Percentiles rank a stretch among this genome's conserved stretches.
phyloP scores from a whole-genome alignment of 2,888 invertebrate genomes.

The Macaria notata region DNA sequence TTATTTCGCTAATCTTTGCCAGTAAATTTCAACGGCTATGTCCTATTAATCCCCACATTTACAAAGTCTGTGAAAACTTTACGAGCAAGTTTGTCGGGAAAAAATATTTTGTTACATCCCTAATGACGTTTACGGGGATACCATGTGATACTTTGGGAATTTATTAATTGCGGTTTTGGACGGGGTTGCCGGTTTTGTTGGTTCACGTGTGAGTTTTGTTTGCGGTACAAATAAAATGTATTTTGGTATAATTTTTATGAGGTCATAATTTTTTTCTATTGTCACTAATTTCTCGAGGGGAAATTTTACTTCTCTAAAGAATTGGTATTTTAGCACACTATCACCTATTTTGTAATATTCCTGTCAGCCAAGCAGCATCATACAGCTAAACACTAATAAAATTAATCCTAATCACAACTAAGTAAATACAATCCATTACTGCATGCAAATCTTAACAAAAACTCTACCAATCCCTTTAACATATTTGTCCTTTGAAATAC shows the following conservation, averaged over 20 bases:
- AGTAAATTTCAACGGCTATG: conserved; percentile 46
- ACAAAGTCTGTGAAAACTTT: conserved; percentile 50
- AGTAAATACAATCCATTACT: too few species aligned
- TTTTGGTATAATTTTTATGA: neutral
- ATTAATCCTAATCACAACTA: too few species aligned
- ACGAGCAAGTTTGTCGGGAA: conserved; percentile 43
- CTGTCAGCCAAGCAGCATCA: too few species aligned
- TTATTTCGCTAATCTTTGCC: conserved; percentile 38
- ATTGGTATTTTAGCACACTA: too few species aligned
- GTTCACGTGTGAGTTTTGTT: conserved; percentile 16
- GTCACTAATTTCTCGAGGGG: too few species aligned
- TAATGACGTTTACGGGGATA: conserved; percentile 29
- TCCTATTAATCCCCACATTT: conserved; percentile 49
- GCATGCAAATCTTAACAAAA: too few species aligned
- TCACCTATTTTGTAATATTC: too few species aligned
- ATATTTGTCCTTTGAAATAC: too few species aligned
- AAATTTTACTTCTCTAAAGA: too few species aligned
- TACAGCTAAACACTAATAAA: too few species aligned
- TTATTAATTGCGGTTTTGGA: conserved; percentile 13
- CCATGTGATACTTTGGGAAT: conserved; percentile 24
- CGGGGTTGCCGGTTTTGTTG: conserved; percentile 8
- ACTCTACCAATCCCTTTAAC: too few species aligned
- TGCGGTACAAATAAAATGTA: neutral
- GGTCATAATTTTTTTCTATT: neutral
- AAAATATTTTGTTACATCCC: conserved; percentile 26